phyloP scores from a whole-genome alignment of 2,888 invertebrate genomes.

The Lasioglossum calceatum region DNA sequence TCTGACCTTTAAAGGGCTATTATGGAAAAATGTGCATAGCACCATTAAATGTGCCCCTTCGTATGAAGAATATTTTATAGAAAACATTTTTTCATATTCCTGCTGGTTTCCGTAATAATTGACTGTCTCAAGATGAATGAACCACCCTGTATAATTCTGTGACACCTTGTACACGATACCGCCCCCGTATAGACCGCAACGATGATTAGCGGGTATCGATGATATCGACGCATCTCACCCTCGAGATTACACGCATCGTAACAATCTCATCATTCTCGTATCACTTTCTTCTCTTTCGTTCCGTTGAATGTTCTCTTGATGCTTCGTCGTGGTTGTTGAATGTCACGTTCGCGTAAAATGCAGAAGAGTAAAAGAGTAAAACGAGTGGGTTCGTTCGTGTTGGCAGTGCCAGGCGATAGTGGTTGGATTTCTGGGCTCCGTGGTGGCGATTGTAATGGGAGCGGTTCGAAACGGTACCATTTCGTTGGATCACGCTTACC shows the following conservation, averaged over 20 bases:
- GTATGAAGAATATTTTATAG: no score
- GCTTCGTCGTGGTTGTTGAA: background rate
- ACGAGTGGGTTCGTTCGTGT: conserved; percentile 45
- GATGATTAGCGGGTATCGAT: background rate
- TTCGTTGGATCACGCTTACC: conserved; percentile 88
- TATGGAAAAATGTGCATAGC: no score
- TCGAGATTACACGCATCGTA: background rate
- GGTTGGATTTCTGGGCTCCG: conserved; percentile 89
- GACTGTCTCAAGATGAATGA: no score
- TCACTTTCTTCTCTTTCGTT: background rate
- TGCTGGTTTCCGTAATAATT: no score
- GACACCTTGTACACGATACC: no score
- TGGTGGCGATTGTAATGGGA: conserved; percentile 89
- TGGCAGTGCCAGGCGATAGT: conserved; percentile 89
- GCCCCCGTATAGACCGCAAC: no score
- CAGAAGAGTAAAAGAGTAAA: background rate
- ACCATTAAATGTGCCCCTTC: no score
- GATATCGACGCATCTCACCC: background rate
- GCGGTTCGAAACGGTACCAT: conserved; percentile 88
- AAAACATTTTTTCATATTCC: no score
- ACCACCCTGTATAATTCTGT: no score
- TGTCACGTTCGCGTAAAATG: background rate
- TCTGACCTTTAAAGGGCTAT: no score
- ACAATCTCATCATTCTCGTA: background rate
- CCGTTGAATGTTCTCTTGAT: background rate